Evolutionary conservation across 2,888 invertebrate species (phyloP), one percentile per base, ranked within the genome.

Genomic region (Pristionchus fissidentatus): DNA sequence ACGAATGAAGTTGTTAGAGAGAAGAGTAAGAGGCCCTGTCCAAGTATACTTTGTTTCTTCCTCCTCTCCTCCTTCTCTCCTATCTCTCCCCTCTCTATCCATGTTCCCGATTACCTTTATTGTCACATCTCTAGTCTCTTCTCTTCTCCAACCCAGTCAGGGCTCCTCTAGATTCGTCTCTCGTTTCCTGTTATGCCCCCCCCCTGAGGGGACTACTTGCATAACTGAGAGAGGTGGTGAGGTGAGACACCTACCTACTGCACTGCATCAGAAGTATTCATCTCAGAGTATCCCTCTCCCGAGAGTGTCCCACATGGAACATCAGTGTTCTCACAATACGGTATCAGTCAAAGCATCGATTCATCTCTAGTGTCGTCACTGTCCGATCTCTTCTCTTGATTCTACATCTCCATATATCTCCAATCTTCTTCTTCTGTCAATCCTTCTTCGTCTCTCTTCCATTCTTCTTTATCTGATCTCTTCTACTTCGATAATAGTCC

Each of bases 1-100:
- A 62, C 62, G 62, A 62, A 62, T 62, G 62, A 62, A 62, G 62
- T 62, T 62, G 62, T 62, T 62, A 62, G 62, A 62, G n/a, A 35
- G 62, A 57, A 57, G 26, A 57, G 57, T 29, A 29, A 15, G 15
- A 57, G 7, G 57, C n/a, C n/a, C n/a, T n/a, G n/a, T n/a, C n/a
- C n/a, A n/a, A n/a, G n/a, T n/a, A n/a, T n/a, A n/a, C n/a, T n/a
- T 35, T 8, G 57, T 62, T 32, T 62, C 62, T 19, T 29, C 38
- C 75, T 29, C 32, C 41, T 41, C 41, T 41, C n/a, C 75, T 75
- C 75, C 35, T 35, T 62, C 22, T n/a, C 22, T 19, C 8, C 29
- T n/a, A 38, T 46, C 75, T n/a, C n/a, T n/a, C 13, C 52, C 13
- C 22, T 19, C 52, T n/a, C n/a, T n/a, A n/a, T n/a, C n/a, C n/a